Conservation (phyloP, 2,888 invertebrate genomes). For the Tromatobia lineatoria region DNA sequence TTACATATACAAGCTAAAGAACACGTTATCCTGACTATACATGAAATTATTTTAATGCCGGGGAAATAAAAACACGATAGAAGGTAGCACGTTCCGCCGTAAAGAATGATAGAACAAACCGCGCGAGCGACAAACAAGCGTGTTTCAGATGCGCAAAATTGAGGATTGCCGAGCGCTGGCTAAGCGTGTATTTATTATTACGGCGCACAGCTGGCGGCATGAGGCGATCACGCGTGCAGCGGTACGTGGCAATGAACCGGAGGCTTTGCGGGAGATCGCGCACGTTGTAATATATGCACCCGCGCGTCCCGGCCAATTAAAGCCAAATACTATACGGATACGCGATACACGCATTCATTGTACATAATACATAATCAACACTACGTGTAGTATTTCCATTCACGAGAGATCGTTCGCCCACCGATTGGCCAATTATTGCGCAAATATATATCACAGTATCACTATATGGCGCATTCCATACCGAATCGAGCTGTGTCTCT, state of each 20-base stretch:
- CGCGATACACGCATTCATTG: conserved; percentile 11
- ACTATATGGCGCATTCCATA: no score
- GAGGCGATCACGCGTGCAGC: conserved; percentile 12
- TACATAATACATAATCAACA: background rate
- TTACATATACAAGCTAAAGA: background rate
- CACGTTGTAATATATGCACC: conserved; percentile 14
- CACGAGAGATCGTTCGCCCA: conserved; percentile 20
- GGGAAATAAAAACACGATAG: background rate
- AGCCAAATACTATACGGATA: conserved; percentile 11
- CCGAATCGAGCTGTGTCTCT: no score
- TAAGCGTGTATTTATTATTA: conserved; percentile 55
- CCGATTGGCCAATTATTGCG: conserved; percentile 29
- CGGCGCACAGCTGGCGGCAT: conserved; percentile 36
- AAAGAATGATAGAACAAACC: background rate
- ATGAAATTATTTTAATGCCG: background rate
- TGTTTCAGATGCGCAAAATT: conserved; percentile 13
- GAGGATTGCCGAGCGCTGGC: conserved; percentile 17
- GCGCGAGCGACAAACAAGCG: background rate
- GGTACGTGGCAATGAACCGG: conserved; percentile 59
- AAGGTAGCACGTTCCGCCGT: background rate
- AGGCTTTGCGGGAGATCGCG: conserved; percentile 14
- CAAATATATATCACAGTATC: conserved; percentile 22
- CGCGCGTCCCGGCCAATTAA: conserved; percentile 14
- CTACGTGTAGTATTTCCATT: conserved; percentile 28
- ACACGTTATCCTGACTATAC: background rate